phyloP scores from a whole-genome alignment of 2,113 vertebrate species.

The Opisthocomus hoazin region DNA sequence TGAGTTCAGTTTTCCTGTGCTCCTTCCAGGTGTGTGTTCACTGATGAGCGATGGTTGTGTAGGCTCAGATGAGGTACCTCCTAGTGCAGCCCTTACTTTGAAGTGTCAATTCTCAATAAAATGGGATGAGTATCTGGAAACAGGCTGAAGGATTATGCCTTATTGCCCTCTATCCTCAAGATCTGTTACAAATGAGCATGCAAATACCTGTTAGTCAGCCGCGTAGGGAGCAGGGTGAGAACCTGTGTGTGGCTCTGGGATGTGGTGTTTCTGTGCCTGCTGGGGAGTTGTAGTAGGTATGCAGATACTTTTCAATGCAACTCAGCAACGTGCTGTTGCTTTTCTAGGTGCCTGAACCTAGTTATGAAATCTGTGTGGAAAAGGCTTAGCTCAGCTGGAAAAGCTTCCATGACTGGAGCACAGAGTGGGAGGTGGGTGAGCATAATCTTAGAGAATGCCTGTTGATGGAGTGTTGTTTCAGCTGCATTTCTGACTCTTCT shows the following conservation, averaged over 20 bases:
- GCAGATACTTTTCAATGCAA: background rate
- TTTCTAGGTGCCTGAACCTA: slow-evolving; percentile 14
- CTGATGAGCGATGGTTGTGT: background rate
- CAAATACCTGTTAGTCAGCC: background rate
- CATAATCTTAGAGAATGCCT: background rate
- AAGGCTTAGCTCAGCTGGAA: slow-evolving; percentile 14
- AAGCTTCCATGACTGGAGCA: background rate
- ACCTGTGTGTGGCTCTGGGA: background rate
- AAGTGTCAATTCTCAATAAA: background rate
- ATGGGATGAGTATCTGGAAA: background rate
- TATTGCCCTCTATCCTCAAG: background rate
- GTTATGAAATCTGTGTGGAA: slow-evolving; percentile 10
- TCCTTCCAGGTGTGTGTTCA: background rate
- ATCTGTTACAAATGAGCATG: background rate
- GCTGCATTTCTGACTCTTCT: background rate
- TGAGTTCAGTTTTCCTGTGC: background rate
- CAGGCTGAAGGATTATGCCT: background rate
- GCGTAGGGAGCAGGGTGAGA: background rate
- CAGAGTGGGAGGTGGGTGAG: slow-evolving; percentile 14
- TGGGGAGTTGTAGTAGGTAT: background rate
- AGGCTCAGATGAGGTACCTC: background rate
- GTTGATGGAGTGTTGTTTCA: background rate
- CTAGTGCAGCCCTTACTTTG: background rate
- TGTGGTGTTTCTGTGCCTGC: background rate
- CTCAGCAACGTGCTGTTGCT: background rate